Evolutionary conservation across 1,140 invertebrate genomes (phyloP).

Genomic region (Argopecten irradians): DNA sequence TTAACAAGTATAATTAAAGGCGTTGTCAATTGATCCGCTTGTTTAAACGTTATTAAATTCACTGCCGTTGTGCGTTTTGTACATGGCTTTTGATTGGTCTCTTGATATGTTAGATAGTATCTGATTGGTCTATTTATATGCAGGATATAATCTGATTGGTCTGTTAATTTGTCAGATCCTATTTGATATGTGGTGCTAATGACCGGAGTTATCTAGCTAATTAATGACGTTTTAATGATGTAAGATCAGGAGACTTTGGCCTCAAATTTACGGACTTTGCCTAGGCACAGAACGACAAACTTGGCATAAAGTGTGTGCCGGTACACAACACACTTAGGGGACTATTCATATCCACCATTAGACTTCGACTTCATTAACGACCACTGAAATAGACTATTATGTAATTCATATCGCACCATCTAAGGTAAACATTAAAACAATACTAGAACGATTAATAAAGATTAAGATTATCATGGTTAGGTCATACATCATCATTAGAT

Average conservation of each 20-base stretch:
- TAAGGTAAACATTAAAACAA: conserved; percentile 8
- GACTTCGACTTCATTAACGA: not conserved
- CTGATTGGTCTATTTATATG: not conserved
- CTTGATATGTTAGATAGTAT: not conserved
- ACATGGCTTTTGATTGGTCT: not conserved
- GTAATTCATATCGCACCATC: not conserved
- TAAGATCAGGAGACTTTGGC: not conserved
- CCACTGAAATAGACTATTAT: not conserved
- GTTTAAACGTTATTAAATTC: not conserved
- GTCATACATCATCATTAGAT: not conserved
- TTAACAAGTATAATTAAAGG: no score
- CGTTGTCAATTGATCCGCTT: not conserved
- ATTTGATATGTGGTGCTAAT: not conserved
- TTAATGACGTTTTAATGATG: conserved; percentile 11
- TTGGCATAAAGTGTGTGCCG: not conserved
- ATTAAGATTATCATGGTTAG: not conserved
- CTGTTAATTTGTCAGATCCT: not conserved
- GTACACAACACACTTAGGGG: not conserved
- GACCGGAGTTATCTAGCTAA: not conserved
- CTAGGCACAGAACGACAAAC: not conserved
- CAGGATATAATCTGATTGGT: not conserved
- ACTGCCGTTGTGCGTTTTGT: not conserved
- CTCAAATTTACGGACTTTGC: not conserved
- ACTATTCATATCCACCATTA: not conserved
- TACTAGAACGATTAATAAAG: not conserved